Evolutionary conservation across 2,888 invertebrate species (phyloP), one percentile per base, ranked within the genome.

Genomic region (Morpho deidamia): DNA sequence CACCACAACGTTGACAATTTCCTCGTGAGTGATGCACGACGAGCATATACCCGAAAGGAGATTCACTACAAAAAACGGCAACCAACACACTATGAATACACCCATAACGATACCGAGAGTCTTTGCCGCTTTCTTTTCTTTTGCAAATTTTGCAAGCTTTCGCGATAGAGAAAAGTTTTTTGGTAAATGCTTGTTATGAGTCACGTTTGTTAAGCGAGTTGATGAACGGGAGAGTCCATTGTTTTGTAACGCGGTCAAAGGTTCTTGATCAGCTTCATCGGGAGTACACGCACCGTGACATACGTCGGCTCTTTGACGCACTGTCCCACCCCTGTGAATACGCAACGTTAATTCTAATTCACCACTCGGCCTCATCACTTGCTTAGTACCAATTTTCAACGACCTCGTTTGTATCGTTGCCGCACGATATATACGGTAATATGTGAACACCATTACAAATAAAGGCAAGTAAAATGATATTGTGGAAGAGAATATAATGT

Each of bases 381-480:
- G 96, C 72, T 98, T 98, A 54, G 96, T 96, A 56, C 99, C 99
- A 57, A 96, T 92, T 74, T 97, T 95, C 37, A 99, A 90, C 51
- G 97, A 97, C 61, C 95, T 92, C 51, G 97, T 97, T 84, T 98
- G 98, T 67, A 95, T 94, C 2, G 96, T 95, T 5, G 99, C 99
- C 3, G 98, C 98, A 43, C 96, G 92, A 85, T 99, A 99, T 68
- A 99, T 99, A 65, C 96, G 94, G 81, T 96, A 98, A 81, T 99
- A 99, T 5, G 99, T 99, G 83, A 99, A 98, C 63, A 99, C 96
- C 97, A 99, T 99, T 53, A 99, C 96, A 78, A 97, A 94, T 33
- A 99, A 90, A 33, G 99, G 99, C 66, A 98, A 92, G 83, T 99
- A 99, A 88, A 99, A 99, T 12, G 99, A 99, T 72, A 99, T 97